A percentile compares a stretch with the other conserved stretches of the same genome.
These are phyloP conservation scores for Tetraodon nigroviridis DNA, from an alignment of 2,113 vertebrate genomes.

Conservation along the genomic window DNA sequence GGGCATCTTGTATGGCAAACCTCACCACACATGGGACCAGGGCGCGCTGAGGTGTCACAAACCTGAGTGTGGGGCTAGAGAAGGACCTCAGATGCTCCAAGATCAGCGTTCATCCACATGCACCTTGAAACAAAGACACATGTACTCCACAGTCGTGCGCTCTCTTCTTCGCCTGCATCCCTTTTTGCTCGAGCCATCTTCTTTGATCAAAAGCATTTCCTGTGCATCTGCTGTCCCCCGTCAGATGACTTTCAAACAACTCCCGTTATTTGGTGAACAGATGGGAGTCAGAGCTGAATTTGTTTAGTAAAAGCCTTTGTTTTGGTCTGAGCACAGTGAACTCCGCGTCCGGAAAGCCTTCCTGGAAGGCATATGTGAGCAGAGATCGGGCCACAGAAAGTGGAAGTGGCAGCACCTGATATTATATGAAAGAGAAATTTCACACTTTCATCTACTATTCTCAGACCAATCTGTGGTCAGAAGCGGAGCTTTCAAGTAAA, in stretches of 20 bases:
- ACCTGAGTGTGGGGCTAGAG: conserved; percentile 55
- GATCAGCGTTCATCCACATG: conserved; percentile 44
- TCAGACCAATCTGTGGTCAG: conserved; percentile 13
- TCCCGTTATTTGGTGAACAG: conserved; percentile 55
- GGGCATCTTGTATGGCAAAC: conserved; percentile 86
- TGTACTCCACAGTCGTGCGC: conserved; percentile 44
- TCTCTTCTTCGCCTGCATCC: conserved; percentile 17
- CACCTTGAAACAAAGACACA: conserved; percentile 52
- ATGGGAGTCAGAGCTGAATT: conserved; percentile 43
- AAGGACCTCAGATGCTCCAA: conserved; percentile 31
- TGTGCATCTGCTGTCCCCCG: conserved; percentile 68
- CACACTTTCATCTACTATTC: conserved; percentile 13
- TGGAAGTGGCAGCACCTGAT: conserved; percentile 7
- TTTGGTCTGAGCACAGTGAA: conserved; percentile 24
- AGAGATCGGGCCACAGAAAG: background rate
- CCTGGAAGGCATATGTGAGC: background rate
- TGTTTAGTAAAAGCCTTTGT: conserved; percentile 52
- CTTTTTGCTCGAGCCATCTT: conserved; percentile 37
- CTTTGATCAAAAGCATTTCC: conserved; percentile 74
- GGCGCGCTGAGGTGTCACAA: conserved; percentile 79
- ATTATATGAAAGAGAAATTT: conserved; percentile 26
- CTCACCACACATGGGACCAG: conserved; percentile 85
- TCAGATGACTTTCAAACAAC: conserved; percentile 66
- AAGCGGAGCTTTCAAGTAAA: background rate
- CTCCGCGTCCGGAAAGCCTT: background rate